A percentile compares a stretch with the other conserved stretches of the same genome.
phyloP scores from a whole-genome alignment of 2,888 invertebrate genomes.

The Heliconius ismenius region DNA sequence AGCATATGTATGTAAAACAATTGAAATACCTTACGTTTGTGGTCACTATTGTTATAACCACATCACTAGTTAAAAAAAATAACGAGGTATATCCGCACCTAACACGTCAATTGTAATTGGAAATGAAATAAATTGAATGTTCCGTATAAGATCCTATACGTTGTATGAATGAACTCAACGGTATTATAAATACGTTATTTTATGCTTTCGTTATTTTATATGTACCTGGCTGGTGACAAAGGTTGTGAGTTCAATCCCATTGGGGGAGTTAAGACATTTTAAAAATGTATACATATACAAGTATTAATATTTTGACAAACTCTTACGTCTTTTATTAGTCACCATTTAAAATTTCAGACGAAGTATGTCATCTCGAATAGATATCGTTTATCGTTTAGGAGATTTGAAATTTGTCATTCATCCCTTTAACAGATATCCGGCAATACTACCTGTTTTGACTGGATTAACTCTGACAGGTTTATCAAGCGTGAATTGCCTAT shows the following conservation, averaged over 20 bases:
- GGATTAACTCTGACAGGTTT: slow-evolving; percentile 5
- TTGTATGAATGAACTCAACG: neutral
- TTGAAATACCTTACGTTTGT: slow-evolving; percentile 2
- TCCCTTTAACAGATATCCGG: neutral
- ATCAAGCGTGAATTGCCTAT: neutral
- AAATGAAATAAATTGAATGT: neutral
- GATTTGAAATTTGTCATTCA: neutral
- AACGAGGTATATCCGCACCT: slow-evolving; percentile 20
- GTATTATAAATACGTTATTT: neutral
- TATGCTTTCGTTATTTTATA: neutral
- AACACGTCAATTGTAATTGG: slow-evolving; percentile 7
- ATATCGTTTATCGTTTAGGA: neutral
- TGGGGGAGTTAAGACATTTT: neutral
- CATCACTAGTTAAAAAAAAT: slow-evolving; percentile 12
- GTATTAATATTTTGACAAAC: neutral
- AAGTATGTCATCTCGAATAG: neutral
- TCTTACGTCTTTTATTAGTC: neutral
- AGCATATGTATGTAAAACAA: neutral
- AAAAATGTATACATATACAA: neutral
- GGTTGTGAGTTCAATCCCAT: neutral
- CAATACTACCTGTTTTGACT: neutral
- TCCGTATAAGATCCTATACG: neutral
- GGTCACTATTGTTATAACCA: slow-evolving; percentile 1
- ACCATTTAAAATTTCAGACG: neutral
- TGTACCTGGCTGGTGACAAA: neutral